Base-by-base conservation (phyloP, 2,888 invertebrate species). In the Argyresthia goedartella region DNA sequence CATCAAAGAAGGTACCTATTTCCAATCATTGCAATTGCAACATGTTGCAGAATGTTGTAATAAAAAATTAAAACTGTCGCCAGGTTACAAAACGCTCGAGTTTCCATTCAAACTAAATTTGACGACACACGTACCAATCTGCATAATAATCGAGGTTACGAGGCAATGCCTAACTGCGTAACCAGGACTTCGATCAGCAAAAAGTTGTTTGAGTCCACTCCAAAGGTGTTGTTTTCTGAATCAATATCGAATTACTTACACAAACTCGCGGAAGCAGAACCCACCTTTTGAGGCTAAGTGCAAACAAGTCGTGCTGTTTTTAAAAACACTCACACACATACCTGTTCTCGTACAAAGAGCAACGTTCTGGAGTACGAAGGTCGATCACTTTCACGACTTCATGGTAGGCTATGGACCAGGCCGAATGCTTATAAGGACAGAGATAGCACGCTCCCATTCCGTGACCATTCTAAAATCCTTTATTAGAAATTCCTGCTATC, bases 311-410 rank as follows among this genome's bases (percentile, higher is more conserved):
- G 13, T 35, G 35, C n/a, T 36, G 36, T 48, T 36, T 48, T 48
- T 36, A 48, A 48, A 48, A 35, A 48, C 36, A 35, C 44, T 13
- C 44, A 14, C 44, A 44, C 25, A 25, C 25, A 25, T 25, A 25
- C 25, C 25, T 25, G 25, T 25, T 25, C 25, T 25, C 25, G 6
- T 8, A 47, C 47, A n/a, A 7, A 34, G 43, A 50, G 46, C 46
- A 48, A 16, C 33, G 42, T 14, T 25, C 25, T 48, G 41, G 36
- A 50, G 50, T 47, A 41, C 25, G 52, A 52, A 54, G 54, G 54
- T 48, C 54, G 49, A 11, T 54, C 33, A 52, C 54, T 54, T 52
- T 54, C 52, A 52, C 52, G 11, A 50, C 25, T 25, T n/a, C 33
- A 46, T 51, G 25, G 25, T 25, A 25, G 25, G 25, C 25, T 25